Evolutionary conservation across 2,888 invertebrate genomes (phyloP).

Genomic region (Lepidonotus clava): DNA sequence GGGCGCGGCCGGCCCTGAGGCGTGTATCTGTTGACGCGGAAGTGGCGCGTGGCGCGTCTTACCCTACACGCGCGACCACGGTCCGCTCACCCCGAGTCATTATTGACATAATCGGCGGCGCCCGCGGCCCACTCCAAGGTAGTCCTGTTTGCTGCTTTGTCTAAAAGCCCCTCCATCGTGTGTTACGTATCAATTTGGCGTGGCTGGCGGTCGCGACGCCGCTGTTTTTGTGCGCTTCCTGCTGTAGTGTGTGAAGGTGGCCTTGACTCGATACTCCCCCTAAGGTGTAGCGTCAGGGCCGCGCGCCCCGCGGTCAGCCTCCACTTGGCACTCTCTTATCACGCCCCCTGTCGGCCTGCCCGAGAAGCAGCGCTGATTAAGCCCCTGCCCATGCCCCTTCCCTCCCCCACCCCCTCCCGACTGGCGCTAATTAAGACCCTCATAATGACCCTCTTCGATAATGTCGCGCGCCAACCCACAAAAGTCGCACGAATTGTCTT

Average conservation of each 20-base stretch:
- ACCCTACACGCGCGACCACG: background rate
- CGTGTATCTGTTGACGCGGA: background rate
- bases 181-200: conserved; percentile 52
- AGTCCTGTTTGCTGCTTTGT: conserved; percentile 34
- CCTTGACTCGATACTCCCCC: background rate
- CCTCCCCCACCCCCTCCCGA: conserved; percentile 8
- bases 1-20: background rate
- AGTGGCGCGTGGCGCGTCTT: background rate
- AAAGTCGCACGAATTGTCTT: conserved; percentile 34
- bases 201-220: background rate
- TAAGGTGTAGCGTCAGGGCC: conserved; percentile 1
- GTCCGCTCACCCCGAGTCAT: background rate
- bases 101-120: conserved; percentile 48
- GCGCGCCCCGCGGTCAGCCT: conserved; percentile 8
- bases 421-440: conserved; percentile 16
- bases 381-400: conserved; percentile 5
- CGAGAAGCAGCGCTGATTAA: conserved; percentile 38
- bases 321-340: background rate
- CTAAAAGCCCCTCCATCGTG: conserved; percentile 27
- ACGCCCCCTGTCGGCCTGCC: background rate
- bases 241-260: background rate
- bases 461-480: conserved; percentile 15
- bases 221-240: background rate
- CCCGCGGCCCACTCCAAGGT: background rate
- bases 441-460: conserved; percentile 22